Evolutionary conservation across 2,888 invertebrate species (phyloP).

Genomic region (Hoplodrina blanda): DNA sequence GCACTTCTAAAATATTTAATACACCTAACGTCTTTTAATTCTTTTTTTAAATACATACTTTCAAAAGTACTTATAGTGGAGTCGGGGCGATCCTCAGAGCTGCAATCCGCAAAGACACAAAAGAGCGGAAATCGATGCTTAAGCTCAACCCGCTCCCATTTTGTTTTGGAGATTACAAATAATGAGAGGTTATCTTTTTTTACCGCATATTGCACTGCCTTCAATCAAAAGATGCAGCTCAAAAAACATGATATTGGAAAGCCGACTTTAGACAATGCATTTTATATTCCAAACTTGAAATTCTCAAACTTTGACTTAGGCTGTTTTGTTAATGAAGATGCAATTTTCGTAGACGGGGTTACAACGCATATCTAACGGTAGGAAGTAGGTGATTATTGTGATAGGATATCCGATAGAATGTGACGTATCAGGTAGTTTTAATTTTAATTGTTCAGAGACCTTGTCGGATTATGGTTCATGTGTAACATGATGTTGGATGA

Average conservation of each 20-base stretch:
- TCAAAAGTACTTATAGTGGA: slow-evolving; percentile 25
- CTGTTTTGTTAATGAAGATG: slow-evolving; percentile 11
- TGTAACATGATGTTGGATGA: slow-evolving; percentile 15
- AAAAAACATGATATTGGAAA: slow-evolving; percentile 10
- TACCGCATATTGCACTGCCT: slow-evolving; percentile 33
- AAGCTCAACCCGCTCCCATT: slow-evolving; percentile 80
- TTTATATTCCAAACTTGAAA: neutral
- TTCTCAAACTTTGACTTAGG: neutral
- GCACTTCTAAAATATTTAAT: neutral
- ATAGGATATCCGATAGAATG: slow-evolving; percentile 86
- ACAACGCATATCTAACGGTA: slow-evolving; percentile 75
- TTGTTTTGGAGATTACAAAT: slow-evolving; percentile 80
- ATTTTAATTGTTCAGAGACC: slow-evolving; percentile 58
- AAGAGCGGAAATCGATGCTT: slow-evolving; percentile 82
- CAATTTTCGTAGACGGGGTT: slow-evolving; percentile 18
- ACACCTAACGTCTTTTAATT: neutral
- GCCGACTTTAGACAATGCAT: neutral
- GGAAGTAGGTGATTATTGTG: slow-evolving; percentile 86
- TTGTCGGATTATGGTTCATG: slow-evolving; percentile 41
- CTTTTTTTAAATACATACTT: slow-evolving; percentile 12
- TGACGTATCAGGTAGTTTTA: slow-evolving; percentile 78
- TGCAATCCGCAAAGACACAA: slow-evolving; percentile 68
- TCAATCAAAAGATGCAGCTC: slow-evolving; percentile 14
- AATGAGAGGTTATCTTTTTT: slow-evolving; percentile 83
- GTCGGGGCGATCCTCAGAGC: slow-evolving; percentile 40